Base-by-base conservation (phyloP, 2,113 vertebrate species). In the Mystacornis crossleyi region DNA sequence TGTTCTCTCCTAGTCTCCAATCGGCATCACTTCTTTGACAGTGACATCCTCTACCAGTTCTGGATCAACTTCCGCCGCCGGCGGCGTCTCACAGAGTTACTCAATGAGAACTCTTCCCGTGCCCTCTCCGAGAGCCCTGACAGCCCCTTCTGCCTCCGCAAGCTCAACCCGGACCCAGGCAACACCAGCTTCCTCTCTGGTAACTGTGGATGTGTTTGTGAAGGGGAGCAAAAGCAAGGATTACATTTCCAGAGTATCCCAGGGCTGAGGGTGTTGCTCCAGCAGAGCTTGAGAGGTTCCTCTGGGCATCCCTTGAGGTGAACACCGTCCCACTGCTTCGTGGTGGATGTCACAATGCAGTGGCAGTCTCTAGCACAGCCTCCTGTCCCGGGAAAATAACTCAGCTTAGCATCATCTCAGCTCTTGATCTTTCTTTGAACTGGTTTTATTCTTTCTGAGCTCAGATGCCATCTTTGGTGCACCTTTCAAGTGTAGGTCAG, bases 31-130 rank as follows among this genome's bases (percentile, higher is more conserved):
- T 99, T 99, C 95, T 98, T 98, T 69, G 99, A 99, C 94, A 98
- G 98, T 14, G 98, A 98, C 58, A 81, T 98, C 34, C 98, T 99
- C 65, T 99, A 99, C 96, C 98, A 98, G 20, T 99, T 99, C 96
- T 98, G 98, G 96, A 98, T 98, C 86, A 99, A 99, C 85, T 99
- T 99, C 19, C 98, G 98, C 0, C 97, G 98, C 1, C 95, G 98
- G 1, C 94, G 98, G 0, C 98, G 97, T 1, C 98, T 99, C 9
- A 98, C 98, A 1, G 98, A 99, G 82, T 64, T 99, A 6, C 95
- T 99, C 61, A 97, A 91, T 2, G 98, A 99, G 65, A 97, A 79
- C 14, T 90, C 91, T 3, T 92, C 97, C 18, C 92, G 93, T 2
- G 26, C 94, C 19, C 86, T 94, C 6, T 97, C 96, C 0, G 98